Evolutionary conservation across 1,140 invertebrate genomes (phyloP), one percentile per base, ranked within the genome.

Genomic region (Goniozus legneri): DNA sequence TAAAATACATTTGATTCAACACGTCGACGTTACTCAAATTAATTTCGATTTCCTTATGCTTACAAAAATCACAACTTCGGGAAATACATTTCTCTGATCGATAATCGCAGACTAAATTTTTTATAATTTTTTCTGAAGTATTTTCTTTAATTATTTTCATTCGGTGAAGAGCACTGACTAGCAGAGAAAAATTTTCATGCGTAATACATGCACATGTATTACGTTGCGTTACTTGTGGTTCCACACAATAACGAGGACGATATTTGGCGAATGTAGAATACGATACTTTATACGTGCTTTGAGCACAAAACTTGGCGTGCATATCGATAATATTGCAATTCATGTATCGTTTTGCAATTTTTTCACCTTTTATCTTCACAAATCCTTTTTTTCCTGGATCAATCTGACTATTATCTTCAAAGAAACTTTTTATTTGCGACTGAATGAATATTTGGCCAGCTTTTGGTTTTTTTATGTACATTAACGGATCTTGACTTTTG

Each of bases 151-250:
- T 10, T 16, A 56, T 30, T 33, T 48, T 47, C 10, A 30, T 27
- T 18, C 20, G 22, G 34, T 52, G 36, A 39, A 48, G 34, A 45
- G 48, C 20, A 19, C 39, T 20, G 6, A 56, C 30, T 16, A 52
- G 24, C 21, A 46, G 37, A 27, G 15, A 41, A 22, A 56, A 44
- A 18, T 52, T 56, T 52, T 48, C 44, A 48, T 56, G 44, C 20
- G 22, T 37, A 30, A 52, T 19, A 36, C 53, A 56, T 14, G 39
- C 40, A 52, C 53, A 55, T 19, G 41, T 40, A 50, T 35, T 45
- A 45, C 37, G 44, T 31, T 45, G 44, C 47, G 36, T 36, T 40
- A 30, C 49, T 42, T 35, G 24, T 41, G 44, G 36, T 47, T 50
- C 35, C 42, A 53, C 32, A 10, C 49, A 30, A 6, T 39, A 33